Evolutionary conservation across 2,888 invertebrate genomes (phyloP), one percentile per base, ranked within the genome.

Genomic region (Leistus spinibarbis): DNA sequence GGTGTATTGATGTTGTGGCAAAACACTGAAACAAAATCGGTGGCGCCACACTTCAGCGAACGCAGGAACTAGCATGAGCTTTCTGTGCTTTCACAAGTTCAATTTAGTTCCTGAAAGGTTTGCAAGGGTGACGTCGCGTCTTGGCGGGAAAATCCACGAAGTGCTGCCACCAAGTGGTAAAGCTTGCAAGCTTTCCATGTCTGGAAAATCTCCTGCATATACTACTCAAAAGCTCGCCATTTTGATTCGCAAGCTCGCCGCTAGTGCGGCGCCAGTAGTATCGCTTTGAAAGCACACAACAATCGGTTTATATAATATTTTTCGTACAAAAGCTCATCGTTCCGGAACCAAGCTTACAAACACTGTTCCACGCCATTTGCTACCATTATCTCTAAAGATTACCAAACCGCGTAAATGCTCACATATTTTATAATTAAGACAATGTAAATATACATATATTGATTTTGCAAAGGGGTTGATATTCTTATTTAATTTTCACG

Each of bases 401-500:
- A 56, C 17, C 10, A 22, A 72, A 73, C n/a, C n/a, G n/a, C 67
- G 62, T 60, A 60, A 73, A 73, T 16, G 22, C 16, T 53, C 62
- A 22, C 20, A 23, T 54, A 73, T 73, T 67, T 67, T 60, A 67
- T 57, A 73, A 67, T 73, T 73, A 73, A 7, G 23, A n/a, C n/a
- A n/a, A n/a, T n/a, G n/a, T n/a, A n/a, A n/a, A n/a, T n/a, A n/a
- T n/a, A n/a, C n/a, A n/a, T n/a, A n/a, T n/a, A n/a, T n/a, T n/a
- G n/a, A n/a, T n/a, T n/a, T n/a, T n/a, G n/a, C n/a, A n/a, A n/a
- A n/a, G n/a, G n/a, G n/a, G n/a, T n/a, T n/a, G n/a, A n/a, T n/a
- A n/a, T n/a, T n/a, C n/a, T n/a, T n/a, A n/a, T n/a, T n/a, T n/a
- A n/a, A n/a, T n/a, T n/a, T n/a, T n/a, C n/a, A n/a, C n/a, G n/a